These are phyloP conservation scores for Caenorhabditis sulstoni DNA, from an alignment of 2,888 invertebrate genomes.

Conservation along the genomic window DNA sequence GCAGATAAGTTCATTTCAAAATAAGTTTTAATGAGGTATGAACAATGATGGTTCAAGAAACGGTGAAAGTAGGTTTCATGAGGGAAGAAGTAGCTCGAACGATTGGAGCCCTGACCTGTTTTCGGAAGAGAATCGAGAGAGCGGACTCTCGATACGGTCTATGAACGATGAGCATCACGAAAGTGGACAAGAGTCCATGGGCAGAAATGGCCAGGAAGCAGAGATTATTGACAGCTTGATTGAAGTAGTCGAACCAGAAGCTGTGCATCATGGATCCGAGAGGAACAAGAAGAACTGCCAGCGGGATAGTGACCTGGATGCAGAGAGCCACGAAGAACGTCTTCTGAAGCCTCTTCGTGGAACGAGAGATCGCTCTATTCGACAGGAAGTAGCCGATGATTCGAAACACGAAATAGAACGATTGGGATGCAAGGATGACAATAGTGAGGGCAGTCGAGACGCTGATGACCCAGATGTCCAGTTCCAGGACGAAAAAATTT, in stretches of 20 bases:
- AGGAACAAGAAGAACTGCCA: background rate
- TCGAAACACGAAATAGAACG: constrained; percentile 9
- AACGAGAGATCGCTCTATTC: background rate
- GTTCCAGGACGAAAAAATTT: background rate
- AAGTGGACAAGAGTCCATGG: background rate
- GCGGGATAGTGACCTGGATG: constrained; percentile 5
- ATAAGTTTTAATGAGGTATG: no score
- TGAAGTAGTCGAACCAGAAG: constrained; percentile 4
- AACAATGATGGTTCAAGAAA: no score
- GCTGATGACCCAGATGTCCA: constrained; percentile 7
- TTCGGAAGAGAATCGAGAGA: background rate
- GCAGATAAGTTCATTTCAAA: no score
- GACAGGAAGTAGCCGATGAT: constrained; percentile 8
- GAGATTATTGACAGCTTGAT: background rate
- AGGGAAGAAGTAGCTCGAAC: background rate
- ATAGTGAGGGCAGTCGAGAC: background rate
- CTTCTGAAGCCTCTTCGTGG: background rate
- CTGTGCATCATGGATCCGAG: constrained; percentile 4
- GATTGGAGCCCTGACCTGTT: background rate
- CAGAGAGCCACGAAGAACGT: constrained; percentile 3
- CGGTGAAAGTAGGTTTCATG: no score
- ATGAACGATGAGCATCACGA: constrained; percentile 5
- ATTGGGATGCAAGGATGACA: background rate
- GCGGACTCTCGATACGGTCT: background rate
- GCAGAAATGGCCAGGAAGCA: constrained; percentile 3